These are phyloP conservation scores for Batillaria attramentaria DNA, from an alignment of 1,140 invertebrate species.

Conservation along the genomic window DNA sequence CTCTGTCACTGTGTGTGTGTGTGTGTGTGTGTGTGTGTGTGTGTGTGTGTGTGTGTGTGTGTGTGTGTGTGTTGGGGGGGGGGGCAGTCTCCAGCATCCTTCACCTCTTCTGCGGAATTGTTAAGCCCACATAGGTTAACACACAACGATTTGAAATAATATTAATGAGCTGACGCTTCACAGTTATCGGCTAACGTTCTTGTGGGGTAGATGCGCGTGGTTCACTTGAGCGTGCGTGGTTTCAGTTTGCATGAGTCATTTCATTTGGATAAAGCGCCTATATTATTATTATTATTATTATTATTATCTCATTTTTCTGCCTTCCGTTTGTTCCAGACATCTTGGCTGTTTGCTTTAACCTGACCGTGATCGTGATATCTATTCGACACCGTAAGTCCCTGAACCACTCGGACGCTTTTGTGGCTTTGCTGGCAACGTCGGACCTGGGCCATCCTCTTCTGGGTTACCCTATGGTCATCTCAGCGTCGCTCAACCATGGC, in stretches of 20 bases:
- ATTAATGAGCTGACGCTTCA: too few species aligned
- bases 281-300: not conserved
- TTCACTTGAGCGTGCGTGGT: not conserved
- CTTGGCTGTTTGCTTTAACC: constrained; percentile 29
- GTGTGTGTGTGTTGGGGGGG: not conserved
- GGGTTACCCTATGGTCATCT: constrained; percentile 41
- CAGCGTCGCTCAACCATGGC: constrained; percentile 23
- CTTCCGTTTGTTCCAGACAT: not conserved
- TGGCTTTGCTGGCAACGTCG: constrained; percentile 35
- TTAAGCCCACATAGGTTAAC: too few species aligned
- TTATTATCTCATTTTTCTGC: not conserved
- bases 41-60: not conserved
- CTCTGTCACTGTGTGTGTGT: not conserved
- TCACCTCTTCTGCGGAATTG: too few species aligned
- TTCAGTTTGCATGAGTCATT: not conserved
- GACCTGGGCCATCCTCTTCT: constrained; percentile 42
- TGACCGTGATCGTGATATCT: constrained; percentile 28
- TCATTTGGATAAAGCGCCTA: not conserved
- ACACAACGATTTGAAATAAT: too few species aligned
- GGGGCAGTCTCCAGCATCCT: too few species aligned
- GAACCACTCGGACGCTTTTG: constrained; percentile 25
- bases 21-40: not conserved
- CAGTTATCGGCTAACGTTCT: too few species aligned
- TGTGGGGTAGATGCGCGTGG: not conserved
- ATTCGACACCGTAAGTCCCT: constrained; percentile 25